phyloP scores from a whole-genome alignment of 2,888 invertebrate species.

The Trilocha varians region DNA sequence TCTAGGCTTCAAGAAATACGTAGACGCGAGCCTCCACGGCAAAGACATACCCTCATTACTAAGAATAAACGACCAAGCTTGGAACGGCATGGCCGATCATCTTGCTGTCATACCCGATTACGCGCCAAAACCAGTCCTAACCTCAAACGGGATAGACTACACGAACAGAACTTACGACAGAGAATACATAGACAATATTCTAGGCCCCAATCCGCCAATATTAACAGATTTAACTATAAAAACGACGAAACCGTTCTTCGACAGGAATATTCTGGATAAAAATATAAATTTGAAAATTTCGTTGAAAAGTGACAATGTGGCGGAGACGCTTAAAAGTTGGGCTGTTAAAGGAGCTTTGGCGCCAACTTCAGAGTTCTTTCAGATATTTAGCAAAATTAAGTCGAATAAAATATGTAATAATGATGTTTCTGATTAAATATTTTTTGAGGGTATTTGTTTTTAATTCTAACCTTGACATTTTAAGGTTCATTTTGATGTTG shows the following conservation, averaged over 20 bases:
- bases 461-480: too few relatives aligned
- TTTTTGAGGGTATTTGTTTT: too few relatives aligned
- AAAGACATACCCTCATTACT: constrained; percentile 41
- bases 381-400: constrained; percentile 38
- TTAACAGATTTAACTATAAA: constrained; percentile 37
- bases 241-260: constrained; percentile 29
- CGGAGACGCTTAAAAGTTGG: constrained; percentile 36
- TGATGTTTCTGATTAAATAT: constrained; percentile 25
- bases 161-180: constrained; percentile 37
- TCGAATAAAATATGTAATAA: constrained; percentile 32
- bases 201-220: constrained; percentile 48
- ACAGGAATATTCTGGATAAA: constrained; percentile 28
- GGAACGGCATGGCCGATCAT: constrained; percentile 29
- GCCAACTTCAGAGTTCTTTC: constrained; percentile 42
- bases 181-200: constrained; percentile 32
- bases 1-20: constrained; percentile 41
- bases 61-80: constrained; percentile 29
- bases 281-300: constrained; percentile 31
- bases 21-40: constrained; percentile 37
- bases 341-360: constrained; percentile 31
- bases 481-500: too few relatives aligned
- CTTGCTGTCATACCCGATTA: constrained; percentile 33
- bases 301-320: constrained; percentile 38
- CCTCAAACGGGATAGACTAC: constrained; percentile 44
- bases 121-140: constrained; percentile 30